A percentile compares a stretch with the other conserved stretches of the same genome.
phyloP scores from a whole-genome alignment of 2,888 invertebrate genomes.

The Campoplex capitator region DNA sequence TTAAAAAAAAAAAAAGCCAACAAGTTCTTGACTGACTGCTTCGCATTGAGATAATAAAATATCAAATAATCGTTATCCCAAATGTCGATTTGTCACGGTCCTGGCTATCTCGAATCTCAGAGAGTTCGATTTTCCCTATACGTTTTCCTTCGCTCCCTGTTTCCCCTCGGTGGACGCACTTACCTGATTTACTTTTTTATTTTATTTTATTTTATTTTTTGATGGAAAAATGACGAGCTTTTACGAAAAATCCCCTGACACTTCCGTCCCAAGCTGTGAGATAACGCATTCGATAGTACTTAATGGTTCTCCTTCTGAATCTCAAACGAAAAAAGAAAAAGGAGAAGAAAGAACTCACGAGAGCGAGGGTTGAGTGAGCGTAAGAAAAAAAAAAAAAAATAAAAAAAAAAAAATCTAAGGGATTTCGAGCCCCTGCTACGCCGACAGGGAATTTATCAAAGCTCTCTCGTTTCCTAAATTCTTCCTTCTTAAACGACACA shows the following conservation, averaged over 20 bases:
- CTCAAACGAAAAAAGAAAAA: slow-evolving; percentile 59
- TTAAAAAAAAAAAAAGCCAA: too few relatives aligned
- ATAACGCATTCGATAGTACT: slow-evolving; percentile 30
- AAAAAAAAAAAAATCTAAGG: slow-evolving; percentile 48
- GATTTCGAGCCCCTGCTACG: slow-evolving; percentile 32
- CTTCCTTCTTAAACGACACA: slow-evolving; percentile 40
- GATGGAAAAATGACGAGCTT: slow-evolving; percentile 41
- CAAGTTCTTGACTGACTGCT: background rate
- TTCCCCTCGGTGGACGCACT: background rate
- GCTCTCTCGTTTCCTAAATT: slow-evolving; percentile 56
- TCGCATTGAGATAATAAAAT: background rate
- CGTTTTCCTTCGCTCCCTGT: background rate
- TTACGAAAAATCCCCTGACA: slow-evolving; percentile 36
- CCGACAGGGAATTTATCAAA: slow-evolving; percentile 57
- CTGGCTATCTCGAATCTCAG: background rate
- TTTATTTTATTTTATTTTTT: background rate
- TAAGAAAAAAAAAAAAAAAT: slow-evolving; percentile 47
- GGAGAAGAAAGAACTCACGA: slow-evolving; percentile 5
- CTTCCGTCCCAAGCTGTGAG: slow-evolving; percentile 16
- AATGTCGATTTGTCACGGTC: background rate
- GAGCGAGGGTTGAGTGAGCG: slow-evolving; percentile 13
- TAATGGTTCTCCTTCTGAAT: slow-evolving; percentile 61
- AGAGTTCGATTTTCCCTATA: background rate
- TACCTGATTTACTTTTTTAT: background rate
- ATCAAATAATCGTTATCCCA: background rate